Evolutionary conservation across 2,888 invertebrate genomes (phyloP).

Genomic region (Physocephala rufipes): DNA sequence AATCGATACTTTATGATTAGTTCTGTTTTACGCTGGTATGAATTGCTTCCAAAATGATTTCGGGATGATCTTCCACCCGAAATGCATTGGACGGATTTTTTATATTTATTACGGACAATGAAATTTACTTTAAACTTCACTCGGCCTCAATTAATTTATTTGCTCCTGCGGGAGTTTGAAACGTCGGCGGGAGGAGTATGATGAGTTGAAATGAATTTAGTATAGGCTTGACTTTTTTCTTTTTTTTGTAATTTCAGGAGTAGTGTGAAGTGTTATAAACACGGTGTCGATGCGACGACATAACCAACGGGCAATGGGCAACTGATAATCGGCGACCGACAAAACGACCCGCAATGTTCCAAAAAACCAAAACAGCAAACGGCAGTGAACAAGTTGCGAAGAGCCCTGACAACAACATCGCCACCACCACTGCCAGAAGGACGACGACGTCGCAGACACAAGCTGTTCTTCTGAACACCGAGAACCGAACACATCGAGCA

Average conservation of each 20-base stretch:
- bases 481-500: background rate
- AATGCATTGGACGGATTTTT: background rate
- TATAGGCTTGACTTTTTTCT: background rate
- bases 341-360: too few species aligned
- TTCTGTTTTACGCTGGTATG: too few species aligned
- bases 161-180: background rate
- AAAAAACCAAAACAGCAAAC: background rate
- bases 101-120: background rate
- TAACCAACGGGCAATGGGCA: background rate
- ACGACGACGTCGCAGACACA: conserved; percentile 12
- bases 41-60: too few species aligned
- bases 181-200: background rate
- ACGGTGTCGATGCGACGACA: background rate
- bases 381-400: conserved; percentile 8
- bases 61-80: too few species aligned
- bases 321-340: background rate
- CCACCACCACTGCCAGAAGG: conserved; percentile 20
- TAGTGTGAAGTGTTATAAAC: background rate
- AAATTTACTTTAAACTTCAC: background rate
- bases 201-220: background rate
- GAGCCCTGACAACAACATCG: conserved; percentile 17
- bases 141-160: conserved; percentile 5
- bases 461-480: conserved; percentile 21
- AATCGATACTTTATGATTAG: too few species aligned
- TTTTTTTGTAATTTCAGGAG: background rate